A percentile compares a stretch with the other conserved stretches of the same genome.
phyloP scores from a whole-genome alignment of 2,113 vertebrate genomes.

The Callipepla californica region DNA sequence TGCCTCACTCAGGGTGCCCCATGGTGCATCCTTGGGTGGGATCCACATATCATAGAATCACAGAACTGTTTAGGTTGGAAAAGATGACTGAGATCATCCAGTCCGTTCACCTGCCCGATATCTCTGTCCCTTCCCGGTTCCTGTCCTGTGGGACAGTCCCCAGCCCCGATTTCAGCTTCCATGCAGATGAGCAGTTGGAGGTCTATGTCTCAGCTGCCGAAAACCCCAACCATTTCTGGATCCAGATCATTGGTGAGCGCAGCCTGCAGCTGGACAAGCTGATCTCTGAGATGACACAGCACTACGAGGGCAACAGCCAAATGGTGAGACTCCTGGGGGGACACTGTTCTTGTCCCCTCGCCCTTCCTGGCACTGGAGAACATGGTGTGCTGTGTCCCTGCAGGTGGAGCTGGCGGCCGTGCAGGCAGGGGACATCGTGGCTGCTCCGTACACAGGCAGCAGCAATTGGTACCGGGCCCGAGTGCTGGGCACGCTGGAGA shows the following conservation, averaged over 20 bases:
- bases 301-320: constrained; percentile 73
- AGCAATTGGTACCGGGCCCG: constrained; percentile 88
- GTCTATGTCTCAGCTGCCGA: constrained; percentile 90
- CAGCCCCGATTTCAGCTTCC: constrained; percentile 90
- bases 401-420: constrained; percentile 77
- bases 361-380: rapidly evolving
- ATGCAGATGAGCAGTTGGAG: constrained; percentile 88
- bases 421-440: constrained; percentile 88
- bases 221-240: constrained; percentile 91
- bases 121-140: rapidly evolving
- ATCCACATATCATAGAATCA: too few species aligned
- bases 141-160: constrained; percentile 82
- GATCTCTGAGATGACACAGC: constrained; percentile 85
- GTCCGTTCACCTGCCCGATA: too few species aligned
- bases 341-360: rapidly evolving
- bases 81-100: too few species aligned
- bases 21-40: not conserved
- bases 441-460: constrained; percentile 79
- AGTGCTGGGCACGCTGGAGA: constrained; percentile 79
- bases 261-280: constrained; percentile 90
- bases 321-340: constrained; percentile 64
- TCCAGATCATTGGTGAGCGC: constrained; percentile 89
- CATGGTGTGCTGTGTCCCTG: rapidly evolving
- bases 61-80: too few species aligned
- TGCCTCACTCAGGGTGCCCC: rapidly evolving